A percentile compares a stretch with the other conserved stretches of the same genome.
Conservation (phyloP, 2,113 vertebrate genomes). For the Callipepla californica region DNA sequence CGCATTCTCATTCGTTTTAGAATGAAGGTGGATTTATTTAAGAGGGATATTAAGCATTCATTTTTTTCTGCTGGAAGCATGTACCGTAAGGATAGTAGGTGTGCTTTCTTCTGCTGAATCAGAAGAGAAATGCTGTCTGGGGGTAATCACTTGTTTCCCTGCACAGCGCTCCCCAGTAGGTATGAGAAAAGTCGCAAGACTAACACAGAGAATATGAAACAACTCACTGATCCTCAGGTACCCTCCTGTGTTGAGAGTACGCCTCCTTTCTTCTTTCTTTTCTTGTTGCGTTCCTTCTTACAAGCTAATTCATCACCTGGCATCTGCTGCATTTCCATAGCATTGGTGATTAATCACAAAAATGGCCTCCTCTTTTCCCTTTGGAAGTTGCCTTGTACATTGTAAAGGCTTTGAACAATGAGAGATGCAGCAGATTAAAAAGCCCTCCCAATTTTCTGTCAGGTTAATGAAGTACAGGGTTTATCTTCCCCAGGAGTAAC, state of each 20-base stretch:
- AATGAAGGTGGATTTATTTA: slow-evolving; percentile 36
- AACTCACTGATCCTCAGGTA: neutral
- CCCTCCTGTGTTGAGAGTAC: neutral
- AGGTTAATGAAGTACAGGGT: slow-evolving; percentile 58
- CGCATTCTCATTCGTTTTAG: neutral
- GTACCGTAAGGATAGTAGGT: neutral
- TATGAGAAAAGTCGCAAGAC: neutral
- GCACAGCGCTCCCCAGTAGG: neutral
- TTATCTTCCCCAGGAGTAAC: slow-evolving; percentile 46
- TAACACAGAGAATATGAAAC: neutral
- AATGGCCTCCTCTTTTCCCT: slow-evolving; percentile 29
- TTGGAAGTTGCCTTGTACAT: slow-evolving; percentile 39
- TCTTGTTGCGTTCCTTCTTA: neutral
- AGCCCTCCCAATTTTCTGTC: slow-evolving; percentile 43
- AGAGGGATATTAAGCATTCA: neutral
- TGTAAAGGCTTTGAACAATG: slow-evolving; percentile 52
- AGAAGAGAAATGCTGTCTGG: neutral
- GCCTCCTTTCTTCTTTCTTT: slow-evolving; percentile 11
- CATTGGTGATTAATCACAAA: slow-evolving; percentile 61
- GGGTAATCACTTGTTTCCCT: neutral
- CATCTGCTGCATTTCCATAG: slow-evolving; percentile 34
- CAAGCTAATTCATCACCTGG: slow-evolving; percentile 37
- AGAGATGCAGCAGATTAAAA: slow-evolving; percentile 48
- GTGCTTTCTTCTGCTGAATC: slow-evolving; percentile 3
- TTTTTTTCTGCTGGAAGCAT: neutral